Percentiles rank a stretch among this genome's conserved stretches.
These are phyloP conservation scores for Hetaerina titia DNA, from an alignment of 2,888 invertebrate species.

Conservation along the genomic window DNA sequence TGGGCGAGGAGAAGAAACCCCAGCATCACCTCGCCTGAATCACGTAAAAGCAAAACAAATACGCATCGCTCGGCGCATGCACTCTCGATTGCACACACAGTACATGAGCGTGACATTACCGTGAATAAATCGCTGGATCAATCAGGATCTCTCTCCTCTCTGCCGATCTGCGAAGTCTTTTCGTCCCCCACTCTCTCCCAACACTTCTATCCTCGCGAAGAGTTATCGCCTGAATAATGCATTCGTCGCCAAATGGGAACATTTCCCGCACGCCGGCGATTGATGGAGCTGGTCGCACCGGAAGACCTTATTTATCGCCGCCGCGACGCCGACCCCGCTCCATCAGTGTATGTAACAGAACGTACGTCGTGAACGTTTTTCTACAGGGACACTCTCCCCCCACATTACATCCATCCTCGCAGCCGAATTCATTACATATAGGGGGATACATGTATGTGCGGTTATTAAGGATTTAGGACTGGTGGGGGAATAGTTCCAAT, in stretches of 20 bases:
- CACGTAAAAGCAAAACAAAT: no score
- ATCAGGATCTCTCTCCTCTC: background rate
- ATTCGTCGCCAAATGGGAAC: constrained; percentile 2
- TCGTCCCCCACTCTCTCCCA: background rate
- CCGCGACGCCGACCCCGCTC: background rate
- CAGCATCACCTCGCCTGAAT: no score
- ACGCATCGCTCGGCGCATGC: no score
- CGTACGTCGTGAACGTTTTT: background rate
- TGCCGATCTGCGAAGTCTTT: no score
- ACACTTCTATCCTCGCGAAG: background rate
- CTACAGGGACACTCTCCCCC: background rate
- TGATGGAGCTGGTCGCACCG: background rate
- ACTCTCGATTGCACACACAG: no score
- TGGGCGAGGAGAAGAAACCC: no score
- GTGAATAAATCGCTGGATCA: background rate
- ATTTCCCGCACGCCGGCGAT: background rate
- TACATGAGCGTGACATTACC: background rate
- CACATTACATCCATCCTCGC: no score
- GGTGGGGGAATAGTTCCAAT: background rate
- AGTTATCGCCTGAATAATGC: background rate
- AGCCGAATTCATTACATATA: background rate
- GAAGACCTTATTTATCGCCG: background rate
- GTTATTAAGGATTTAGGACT: background rate
- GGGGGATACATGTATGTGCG: background rate
- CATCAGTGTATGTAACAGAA: background rate